Conservation (phyloP, 2,888 invertebrate genomes). For the Agrilus mali region DNA sequence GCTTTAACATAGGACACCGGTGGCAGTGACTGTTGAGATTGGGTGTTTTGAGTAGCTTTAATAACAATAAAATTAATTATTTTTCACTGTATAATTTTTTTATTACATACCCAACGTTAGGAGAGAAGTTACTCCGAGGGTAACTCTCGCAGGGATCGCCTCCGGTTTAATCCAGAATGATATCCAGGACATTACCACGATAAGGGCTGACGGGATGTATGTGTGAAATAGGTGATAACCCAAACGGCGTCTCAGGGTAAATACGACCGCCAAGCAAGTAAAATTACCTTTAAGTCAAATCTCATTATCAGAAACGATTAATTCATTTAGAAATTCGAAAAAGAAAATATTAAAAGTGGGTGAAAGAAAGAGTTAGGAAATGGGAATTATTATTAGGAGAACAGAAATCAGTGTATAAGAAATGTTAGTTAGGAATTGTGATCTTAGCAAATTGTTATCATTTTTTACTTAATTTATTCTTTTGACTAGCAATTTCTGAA, state of each 20-base stretch:
- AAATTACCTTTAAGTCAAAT: constrained; percentile 58
- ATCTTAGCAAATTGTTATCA: too few relatives aligned
- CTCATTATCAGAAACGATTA: too few relatives aligned
- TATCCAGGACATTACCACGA: constrained; percentile 93
- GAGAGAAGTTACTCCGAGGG: constrained; percentile 75
- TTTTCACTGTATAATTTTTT: background rate
- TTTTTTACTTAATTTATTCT: too few relatives aligned
- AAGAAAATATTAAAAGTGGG: too few relatives aligned
- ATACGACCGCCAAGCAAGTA: constrained; percentile 81
- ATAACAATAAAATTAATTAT: constrained; percentile 6
- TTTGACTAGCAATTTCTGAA: too few relatives aligned
- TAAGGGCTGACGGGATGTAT: constrained; percentile 81
- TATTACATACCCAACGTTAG: constrained; percentile 57
- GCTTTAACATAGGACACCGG: constrained; percentile 89
- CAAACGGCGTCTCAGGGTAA: constrained; percentile 67
- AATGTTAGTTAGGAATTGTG: too few relatives aligned
- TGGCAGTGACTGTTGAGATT: constrained; percentile 78
- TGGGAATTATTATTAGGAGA: too few relatives aligned
- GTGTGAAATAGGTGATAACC: constrained; percentile 88
- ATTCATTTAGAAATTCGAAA: too few relatives aligned
- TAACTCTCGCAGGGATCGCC: constrained; percentile 82
- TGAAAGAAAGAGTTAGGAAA: too few relatives aligned
- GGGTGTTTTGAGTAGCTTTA: constrained; percentile 81
- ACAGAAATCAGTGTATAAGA: too few relatives aligned
- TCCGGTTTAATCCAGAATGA: constrained; percentile 94